Evolutionary conservation across 1,140 invertebrate species (phyloP), one percentile per base, ranked within the genome.

Genomic region (Magallana gigas): DNA sequence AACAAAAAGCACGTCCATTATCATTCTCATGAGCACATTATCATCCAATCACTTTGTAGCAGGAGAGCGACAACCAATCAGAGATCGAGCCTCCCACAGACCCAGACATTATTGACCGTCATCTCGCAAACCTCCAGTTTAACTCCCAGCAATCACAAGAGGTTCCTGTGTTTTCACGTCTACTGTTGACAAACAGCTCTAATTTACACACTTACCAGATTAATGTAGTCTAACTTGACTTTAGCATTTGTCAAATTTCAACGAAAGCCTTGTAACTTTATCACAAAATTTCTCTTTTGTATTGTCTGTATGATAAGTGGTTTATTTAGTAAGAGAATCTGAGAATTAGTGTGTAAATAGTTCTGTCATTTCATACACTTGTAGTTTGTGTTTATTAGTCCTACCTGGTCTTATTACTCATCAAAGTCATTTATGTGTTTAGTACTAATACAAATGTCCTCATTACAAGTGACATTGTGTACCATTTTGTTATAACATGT

Each of bases 61-160:
- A 83, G 57, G 48, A 57, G 18, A 18, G 57, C 81, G 57, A 83
- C 16, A 48, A 83, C 3, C 8, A n/a, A 56, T 57, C 48, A 14
- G 57, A 57, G 12, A n/a, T 5, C 57, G 48, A 58, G 11, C 57
- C 7, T 12, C 57, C 7, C 14, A n/a, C 23, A 29, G 18, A 76
- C 23, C 18, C 68, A 29, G 68, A 76, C 14, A 23, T 76, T 29
- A 76, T 84, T 56, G 80, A 84, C 62, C 82, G 57, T n/a, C 82
- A 83, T 18, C 64, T 87, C n/a, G 81, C 57, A 23, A 68, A 68
- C 62, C 64, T 86, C 68, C 23, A 76, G 86, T 57, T 71, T 36
- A 83, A 62, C 57, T 16, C 60, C 57, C 76, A 14, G 48, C 48
- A 57, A 57, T 16, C 83, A 89, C 57, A 83, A 83, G 36, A 62